Base-by-base conservation (phyloP, 2,888 invertebrate genomes). In the Isoperla grammatica region DNA sequence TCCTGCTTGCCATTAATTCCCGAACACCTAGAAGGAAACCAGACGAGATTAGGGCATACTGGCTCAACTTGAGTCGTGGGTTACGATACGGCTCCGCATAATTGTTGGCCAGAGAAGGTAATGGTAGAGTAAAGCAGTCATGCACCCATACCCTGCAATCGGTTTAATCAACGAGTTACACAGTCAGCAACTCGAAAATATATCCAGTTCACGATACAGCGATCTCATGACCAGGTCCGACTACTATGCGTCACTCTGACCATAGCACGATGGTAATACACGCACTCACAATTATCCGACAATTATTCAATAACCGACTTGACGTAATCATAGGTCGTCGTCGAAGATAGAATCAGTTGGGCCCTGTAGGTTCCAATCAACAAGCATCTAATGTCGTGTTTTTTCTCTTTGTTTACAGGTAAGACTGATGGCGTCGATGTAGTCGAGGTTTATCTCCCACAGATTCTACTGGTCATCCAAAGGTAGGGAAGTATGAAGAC, bases 301-400 rank as follows among this genome's bases (percentile, higher is more conserved):
- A 53, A 53, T 53, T 53, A 53, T 53, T 39, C 53, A 53, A 53
- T 53, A 53, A 53, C 39, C 20, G 15, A 15, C 37, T 35, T 50
- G 49, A 35, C 5, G 49, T 50, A 50, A 50, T 50, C n/a, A 53
- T 19, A 39, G 53, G 11, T 53, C 17, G 53, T 8, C 37, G 2
- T 17, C 39, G 9, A 6, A 2, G 17, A 5, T 11, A n/a, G 17
- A 17, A 9, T 15, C 20, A 37, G 20, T 4, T 50, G 4, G 8
- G 29, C 4, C 29, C 29, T 29, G n/a, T 13, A 13, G 11, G 50
- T 53, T 17, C 39, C 17, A 53, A 19, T 19, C 17, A 17, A 42
- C 42, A 42, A 13, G 15, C 22, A 6, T 23, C 49, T 49, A 4
- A 46, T 12, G 22, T 1, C n/a, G 29, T 50, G n/a, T 37, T 37